These are phyloP conservation scores for Tamias sibiricus DNA, from an alignment of 2,113 vertebrate species.

Conservation along the genomic window DNA sequence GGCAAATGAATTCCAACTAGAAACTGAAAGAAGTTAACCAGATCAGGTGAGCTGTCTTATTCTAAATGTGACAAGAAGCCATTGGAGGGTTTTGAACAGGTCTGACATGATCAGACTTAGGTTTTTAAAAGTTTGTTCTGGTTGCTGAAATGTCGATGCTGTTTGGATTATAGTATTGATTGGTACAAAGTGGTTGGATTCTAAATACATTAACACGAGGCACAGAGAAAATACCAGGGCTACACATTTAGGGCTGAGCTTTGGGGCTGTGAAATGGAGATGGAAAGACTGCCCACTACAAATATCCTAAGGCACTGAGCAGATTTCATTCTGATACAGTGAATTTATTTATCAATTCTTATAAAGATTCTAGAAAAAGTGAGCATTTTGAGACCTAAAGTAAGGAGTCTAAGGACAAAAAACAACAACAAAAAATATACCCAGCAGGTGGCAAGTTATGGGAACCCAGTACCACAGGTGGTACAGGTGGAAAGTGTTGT, in stretches of 20 bases:
- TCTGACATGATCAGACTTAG: neutral
- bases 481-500: neutral
- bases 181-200: neutral
- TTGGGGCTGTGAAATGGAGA: neutral
- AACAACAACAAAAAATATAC: neutral
- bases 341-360: constrained; percentile 31
- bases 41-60: neutral
- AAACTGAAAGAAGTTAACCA: neutral
- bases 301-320: neutral
- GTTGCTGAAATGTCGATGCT: neutral
- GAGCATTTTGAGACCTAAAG: neutral
- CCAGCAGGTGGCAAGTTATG: neutral
- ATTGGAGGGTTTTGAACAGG: neutral
- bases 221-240: neutral
- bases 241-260: neutral
- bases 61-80: neutral
- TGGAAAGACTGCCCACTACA: neutral
- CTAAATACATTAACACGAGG: neutral
- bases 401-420: neutral
- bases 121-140: neutral
- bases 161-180: neutral
- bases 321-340: neutral
- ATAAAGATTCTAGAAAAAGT: neutral
- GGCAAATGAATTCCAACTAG: neutral
- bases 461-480: neutral